phyloP scores from a whole-genome alignment of 2,113 vertebrate species.

The Heterotilapia buettikoferi region DNA sequence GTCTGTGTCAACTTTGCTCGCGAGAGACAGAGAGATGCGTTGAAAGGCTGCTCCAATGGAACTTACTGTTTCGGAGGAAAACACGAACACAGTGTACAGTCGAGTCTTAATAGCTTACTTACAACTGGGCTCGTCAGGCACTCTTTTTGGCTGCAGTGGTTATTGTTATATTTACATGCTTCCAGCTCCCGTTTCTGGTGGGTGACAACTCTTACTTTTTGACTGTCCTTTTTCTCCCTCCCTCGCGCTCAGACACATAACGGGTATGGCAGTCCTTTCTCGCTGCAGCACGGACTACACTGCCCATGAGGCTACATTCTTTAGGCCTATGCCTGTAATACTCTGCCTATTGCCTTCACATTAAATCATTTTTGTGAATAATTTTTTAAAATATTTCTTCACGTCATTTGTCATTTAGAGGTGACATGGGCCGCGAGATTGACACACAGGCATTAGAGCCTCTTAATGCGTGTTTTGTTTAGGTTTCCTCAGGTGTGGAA shows the following conservation, averaged over 20 bases:
- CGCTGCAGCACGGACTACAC: not conserved
- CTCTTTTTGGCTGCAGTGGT: fast-evolving
- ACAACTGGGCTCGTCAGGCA: fast-evolving
- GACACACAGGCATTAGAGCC: fast-evolving
- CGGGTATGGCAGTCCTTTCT: fast-evolving
- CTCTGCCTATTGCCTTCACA: not conserved
- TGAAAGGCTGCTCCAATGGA: fast-evolving
- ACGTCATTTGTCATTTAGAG: not conserved
- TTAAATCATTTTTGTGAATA: not conserved
- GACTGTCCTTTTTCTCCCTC: fast-evolving
- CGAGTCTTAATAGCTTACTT: not conserved
- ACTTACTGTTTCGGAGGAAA: fast-evolving
- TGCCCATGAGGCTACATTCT: fast-evolving
- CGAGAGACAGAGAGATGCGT: fast-evolving
- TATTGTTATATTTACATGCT: not conserved
- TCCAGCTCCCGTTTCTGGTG: not conserved
- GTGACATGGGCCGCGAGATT: fast-evolving
- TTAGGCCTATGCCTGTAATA: fast-evolving
- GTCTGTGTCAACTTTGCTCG: not conserved
- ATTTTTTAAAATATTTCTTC: fast-evolving
- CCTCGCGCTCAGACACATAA: not conserved
- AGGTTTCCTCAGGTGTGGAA: not conserved
- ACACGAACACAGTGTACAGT: fast-evolving
- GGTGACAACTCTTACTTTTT: fast-evolving
- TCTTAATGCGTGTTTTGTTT: not conserved